These are phyloP conservation scores for Anomalospiza imberbis DNA, from an alignment of 2,797 vertebrate species.

Conservation along the genomic window DNA sequence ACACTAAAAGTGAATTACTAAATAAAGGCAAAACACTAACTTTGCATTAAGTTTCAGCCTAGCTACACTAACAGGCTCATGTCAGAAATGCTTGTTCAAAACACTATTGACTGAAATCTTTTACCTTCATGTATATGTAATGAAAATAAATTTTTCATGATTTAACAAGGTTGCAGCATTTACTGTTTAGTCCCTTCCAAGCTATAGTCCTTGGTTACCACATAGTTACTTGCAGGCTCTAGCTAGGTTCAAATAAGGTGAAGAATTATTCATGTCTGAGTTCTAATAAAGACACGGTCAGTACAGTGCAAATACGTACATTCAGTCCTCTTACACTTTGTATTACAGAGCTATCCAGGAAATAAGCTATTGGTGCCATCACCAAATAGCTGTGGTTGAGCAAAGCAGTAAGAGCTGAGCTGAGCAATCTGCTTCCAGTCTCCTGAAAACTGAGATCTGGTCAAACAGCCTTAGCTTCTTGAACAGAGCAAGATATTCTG, in stretches of 20 bases:
- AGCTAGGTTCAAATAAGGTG: constrained; percentile 9
- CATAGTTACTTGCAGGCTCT: not conserved
- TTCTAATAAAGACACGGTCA: not conserved
- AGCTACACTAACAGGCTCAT: constrained; percentile 66
- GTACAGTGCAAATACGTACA: not conserved
- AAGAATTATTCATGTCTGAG: not conserved
- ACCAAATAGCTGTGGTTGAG: not conserved
- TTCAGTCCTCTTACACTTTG: not conserved
- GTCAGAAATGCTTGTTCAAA: constrained; percentile 68
- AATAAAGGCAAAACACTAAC: constrained; percentile 74
- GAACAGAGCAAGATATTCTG: not conserved
- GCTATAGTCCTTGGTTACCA: not conserved
- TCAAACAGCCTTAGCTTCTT: not conserved
- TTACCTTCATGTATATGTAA: constrained; percentile 74
- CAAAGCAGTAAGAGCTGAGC: not conserved
- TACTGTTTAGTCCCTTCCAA: constrained; percentile 28
- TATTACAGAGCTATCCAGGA: not conserved
- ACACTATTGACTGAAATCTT: constrained; percentile 75
- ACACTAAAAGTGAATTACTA: constrained; percentile 57
- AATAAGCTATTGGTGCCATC: not conserved
- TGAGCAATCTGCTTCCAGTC: not conserved
- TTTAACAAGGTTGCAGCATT: constrained; percentile 64
- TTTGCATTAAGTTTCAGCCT: constrained; percentile 66
- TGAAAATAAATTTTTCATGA: constrained; percentile 77
- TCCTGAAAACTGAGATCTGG: not conserved